Conservation (phyloP, 2,113 vertebrate genomes). For the Dipodomys stephensi region DNA sequence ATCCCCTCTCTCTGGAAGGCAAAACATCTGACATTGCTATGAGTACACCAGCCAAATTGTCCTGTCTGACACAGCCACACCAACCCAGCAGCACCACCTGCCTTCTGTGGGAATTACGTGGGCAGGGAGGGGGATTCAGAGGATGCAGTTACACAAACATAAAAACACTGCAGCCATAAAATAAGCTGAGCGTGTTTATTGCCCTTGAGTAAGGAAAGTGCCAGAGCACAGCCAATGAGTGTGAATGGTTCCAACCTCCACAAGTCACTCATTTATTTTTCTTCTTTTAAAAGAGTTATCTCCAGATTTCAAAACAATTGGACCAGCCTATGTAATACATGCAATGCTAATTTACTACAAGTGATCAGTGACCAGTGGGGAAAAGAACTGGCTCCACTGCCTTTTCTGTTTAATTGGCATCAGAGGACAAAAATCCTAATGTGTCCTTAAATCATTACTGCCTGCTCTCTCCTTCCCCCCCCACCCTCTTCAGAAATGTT, state of each 20-base stretch:
- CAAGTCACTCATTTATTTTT: neutral
- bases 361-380: neutral
- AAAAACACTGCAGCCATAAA: conserved; percentile 26
- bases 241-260: neutral
- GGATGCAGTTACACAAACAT: neutral
- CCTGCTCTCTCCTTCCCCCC: no score
- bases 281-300: conserved; percentile 4
- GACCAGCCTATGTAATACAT: neutral
- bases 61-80: neutral
- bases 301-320: conserved; percentile 47
- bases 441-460: neutral
- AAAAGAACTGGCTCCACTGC: neutral
- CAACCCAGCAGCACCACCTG: conserved; percentile 41
- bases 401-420: conserved; percentile 41
- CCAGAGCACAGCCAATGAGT: conserved; percentile 19
- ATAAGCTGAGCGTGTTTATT: neutral
- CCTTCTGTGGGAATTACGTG: neutral
- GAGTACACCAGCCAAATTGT: neutral
- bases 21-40: conserved; percentile 8
- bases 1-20: conserved; percentile 44
- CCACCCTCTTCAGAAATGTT: neutral
- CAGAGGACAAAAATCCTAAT: conserved; percentile 12
- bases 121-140: neutral
- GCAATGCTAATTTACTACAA: neutral
- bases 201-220: neutral